phyloP scores from a whole-genome alignment of 2,797 vertebrate species.

The Naso thynnoides region DNA sequence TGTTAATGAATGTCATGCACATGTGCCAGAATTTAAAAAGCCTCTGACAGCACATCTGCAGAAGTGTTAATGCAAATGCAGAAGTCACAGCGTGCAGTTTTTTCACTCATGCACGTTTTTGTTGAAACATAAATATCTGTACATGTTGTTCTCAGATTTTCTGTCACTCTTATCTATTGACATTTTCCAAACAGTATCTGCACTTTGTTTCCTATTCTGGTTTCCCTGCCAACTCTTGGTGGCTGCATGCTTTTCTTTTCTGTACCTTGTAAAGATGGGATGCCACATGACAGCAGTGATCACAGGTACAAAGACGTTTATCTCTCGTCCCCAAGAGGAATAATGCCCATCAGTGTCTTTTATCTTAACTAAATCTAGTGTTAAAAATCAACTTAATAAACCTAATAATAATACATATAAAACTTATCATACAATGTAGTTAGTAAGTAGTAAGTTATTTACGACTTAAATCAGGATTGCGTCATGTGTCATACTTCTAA shows the following conservation, averaged over 20 bases:
- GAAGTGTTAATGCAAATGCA: not conserved
- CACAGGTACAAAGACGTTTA: too few relatives aligned
- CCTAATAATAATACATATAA: too few relatives aligned
- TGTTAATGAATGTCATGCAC: not conserved
- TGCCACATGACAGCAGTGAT: not conserved
- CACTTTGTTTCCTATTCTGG: not conserved
- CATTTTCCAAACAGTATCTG: not conserved
- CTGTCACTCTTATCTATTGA: not conserved
- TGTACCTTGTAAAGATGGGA: not conserved
- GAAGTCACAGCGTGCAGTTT: not conserved
- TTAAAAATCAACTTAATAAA: too few relatives aligned
- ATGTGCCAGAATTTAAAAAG: not conserved
- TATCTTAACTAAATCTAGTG: too few relatives aligned
- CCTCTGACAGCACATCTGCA: not conserved
- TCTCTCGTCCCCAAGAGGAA: not conserved
- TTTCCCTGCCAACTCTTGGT: not conserved
- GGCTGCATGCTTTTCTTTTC: not conserved
- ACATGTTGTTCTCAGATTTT: not conserved
- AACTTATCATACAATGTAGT: too few relatives aligned
- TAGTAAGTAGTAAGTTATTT: too few relatives aligned
- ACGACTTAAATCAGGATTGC: too few relatives aligned
- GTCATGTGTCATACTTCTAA: too few relatives aligned
- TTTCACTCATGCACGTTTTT: not conserved
- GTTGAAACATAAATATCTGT: not conserved
- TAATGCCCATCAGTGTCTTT: too few relatives aligned